Percentiles rank a stretch among this genome's conserved stretches.
Evolutionary conservation across 2,113 vertebrate genomes (phyloP).

Genomic region (Turdus rufiventris): DNA sequence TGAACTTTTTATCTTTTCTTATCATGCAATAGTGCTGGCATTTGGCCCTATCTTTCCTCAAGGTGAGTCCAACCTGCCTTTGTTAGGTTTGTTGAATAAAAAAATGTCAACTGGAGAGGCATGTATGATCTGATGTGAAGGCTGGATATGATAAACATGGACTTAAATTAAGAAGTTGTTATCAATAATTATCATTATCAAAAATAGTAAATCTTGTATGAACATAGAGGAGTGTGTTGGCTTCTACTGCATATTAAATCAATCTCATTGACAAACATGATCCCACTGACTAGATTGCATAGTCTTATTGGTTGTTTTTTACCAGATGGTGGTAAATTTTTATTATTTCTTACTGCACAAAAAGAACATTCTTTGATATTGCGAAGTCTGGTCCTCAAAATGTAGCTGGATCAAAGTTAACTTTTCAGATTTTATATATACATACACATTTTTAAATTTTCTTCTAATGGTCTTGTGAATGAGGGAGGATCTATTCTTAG

Average conservation of each 20-base stretch:
- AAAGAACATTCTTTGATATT: background rate
- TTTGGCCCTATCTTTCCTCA: constrained; percentile 11
- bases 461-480: background rate
- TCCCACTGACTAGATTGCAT: background rate
- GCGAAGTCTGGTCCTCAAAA: background rate
- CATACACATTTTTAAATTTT: too few species aligned
- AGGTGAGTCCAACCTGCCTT: background rate
- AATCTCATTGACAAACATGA: background rate
- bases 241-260: background rate
- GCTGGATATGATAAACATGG: background rate
- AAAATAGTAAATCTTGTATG: background rate
- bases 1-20: background rate
- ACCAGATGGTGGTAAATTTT: background rate
- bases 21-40: background rate
- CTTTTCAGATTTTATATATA: background rate
- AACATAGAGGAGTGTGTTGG: background rate
- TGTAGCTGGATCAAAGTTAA: background rate
- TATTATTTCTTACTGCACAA: background rate
- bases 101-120: background rate
- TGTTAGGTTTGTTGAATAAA: background rate
- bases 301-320: background rate
- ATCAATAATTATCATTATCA: background rate
- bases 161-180: background rate
- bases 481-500: background rate
- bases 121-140: background rate